Base-by-base conservation (phyloP, 2,797 vertebrate species). In the Taeniopygia guttata region DNA sequence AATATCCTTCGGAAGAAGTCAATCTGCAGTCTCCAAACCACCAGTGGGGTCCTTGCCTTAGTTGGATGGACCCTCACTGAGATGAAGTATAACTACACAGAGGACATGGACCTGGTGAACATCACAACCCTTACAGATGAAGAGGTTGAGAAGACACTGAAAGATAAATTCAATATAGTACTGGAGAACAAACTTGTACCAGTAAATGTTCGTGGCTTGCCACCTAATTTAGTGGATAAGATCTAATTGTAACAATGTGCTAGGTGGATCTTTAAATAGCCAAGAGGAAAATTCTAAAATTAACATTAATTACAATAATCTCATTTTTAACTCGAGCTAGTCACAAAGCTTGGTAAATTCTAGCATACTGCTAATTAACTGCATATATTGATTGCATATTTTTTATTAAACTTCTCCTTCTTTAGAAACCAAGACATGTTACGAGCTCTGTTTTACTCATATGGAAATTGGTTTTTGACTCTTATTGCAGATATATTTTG, bases 11-110 rank as follows among this genome's bases (percentile, higher is more conserved):
- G 17, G 54, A 98, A 97, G 42, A 98, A 98, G 68, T 99, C 99
- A 9, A 97, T 99, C 79, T 98, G 98, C 90, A 98, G 94, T 20
- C 94, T 99, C 88, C 98, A 99, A 96, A 98, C 97, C 8, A 25
- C 89, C 7, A 96, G 93, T 15, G 98, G 98, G 11, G 96, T 98
- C 95, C 94, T 94, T 87, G 97, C 93, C 73, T 96, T 99, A 27
- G 85, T 99, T 66, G 98, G 98, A 67, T 98, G 97, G 97, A 98
- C 95, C n/a, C 98, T 98, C 86, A 97, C 80, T 9, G 97, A 98
- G 54, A 70, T 98, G 63, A 98, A 94, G 68, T 99, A 97, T 86
- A 98, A 93, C 43, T 97, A 98, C 7, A 97, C 93, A 7, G 97
- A 98, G 27, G 97, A 97, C 27, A 45, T n/a, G 10, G 98, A 99